Percentiles rank a stretch among this genome's conserved stretches.
These are phyloP conservation scores for Spodoptera littoralis DNA, from an alignment of 2,888 invertebrate genomes.

Conservation along the genomic window DNA sequence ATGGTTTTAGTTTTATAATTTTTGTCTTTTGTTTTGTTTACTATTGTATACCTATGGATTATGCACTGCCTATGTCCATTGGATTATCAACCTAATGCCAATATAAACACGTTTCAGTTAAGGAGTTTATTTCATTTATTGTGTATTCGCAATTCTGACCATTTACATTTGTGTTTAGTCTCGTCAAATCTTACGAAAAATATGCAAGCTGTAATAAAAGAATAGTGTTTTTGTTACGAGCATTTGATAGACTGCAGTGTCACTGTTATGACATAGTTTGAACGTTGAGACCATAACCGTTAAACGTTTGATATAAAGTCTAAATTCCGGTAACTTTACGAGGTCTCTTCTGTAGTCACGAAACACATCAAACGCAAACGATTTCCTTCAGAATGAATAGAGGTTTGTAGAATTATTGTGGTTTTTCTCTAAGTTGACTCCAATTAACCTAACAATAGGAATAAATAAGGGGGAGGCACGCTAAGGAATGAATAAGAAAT, in stretches of 20 bases:
- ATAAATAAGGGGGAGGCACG: conserved; percentile 65
- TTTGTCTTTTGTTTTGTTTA: neutral
- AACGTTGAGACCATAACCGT: conserved; percentile 38
- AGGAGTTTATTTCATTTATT: too few species aligned
- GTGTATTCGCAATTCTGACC: too few species aligned
- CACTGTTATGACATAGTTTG: conserved; percentile 33
- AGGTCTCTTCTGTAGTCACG: conserved; percentile 27
- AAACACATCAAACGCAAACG: conserved; percentile 32
- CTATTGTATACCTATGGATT: too few species aligned
- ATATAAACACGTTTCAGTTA: too few species aligned
- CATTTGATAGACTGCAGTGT: conserved; percentile 39
- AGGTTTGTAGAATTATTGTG: conserved; percentile 21
- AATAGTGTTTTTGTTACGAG: conserved; percentile 4
- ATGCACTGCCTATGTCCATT: too few species aligned
- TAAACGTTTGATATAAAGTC: conserved; percentile 42
- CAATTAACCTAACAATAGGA: conserved; percentile 60
- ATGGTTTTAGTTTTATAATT: conserved; percentile 1
- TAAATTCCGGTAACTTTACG: conserved; percentile 31
- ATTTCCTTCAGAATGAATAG: conserved; percentile 10
- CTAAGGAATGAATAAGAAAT: conserved; percentile 70
- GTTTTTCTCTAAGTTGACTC: conserved; percentile 37
- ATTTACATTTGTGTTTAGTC: too few species aligned
- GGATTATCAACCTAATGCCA: too few species aligned
- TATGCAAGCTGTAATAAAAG: conserved; percentile 1
- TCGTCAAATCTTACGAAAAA: conserved; percentile 2